Percentiles rank a stretch among this genome's conserved stretches.
Evolutionary conservation across 2,113 vertebrate genomes (phyloP).

Genomic region (Oophaga pumilio): DNA sequence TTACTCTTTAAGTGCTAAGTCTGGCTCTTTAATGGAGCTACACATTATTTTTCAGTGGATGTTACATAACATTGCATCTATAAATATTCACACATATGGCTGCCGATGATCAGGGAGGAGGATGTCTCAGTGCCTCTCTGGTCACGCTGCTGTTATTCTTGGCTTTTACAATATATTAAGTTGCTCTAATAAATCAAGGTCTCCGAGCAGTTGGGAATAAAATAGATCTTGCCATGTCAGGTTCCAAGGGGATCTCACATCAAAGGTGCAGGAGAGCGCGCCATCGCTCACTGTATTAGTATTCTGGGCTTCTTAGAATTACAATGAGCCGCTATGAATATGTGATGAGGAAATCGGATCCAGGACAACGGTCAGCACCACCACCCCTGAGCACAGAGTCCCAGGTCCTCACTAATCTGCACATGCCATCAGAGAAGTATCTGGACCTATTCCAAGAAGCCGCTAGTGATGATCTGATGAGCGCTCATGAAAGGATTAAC

Average conservation of each 20-base stretch:
- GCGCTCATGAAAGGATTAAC: neutral
- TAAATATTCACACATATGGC: neutral
- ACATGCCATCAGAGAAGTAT: conserved; percentile 27
- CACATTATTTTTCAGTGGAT: neutral
- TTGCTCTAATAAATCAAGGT: conserved; percentile 6
- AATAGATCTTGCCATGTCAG: conserved; percentile 20
- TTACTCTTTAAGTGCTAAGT: too few species aligned
- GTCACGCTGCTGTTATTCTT: conserved; percentile 10
- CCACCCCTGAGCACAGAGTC: neutral
- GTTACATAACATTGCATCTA: neutral
- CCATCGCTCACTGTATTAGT: neutral
- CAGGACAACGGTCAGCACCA: neutral
- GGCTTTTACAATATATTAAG: neutral
- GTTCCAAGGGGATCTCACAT: conserved; percentile 39
- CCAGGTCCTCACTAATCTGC: neutral
- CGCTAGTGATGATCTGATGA: neutral
- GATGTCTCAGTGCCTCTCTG: neutral
- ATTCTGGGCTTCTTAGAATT: conserved; percentile 17
- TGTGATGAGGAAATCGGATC: conserved; percentile 32
- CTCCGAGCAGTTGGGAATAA: conserved; percentile 1
- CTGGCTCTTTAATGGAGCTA: too few species aligned
- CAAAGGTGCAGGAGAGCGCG: conserved; percentile 20
- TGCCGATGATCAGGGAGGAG: neutral
- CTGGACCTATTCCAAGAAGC: neutral
- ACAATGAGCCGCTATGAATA: conserved; percentile 43